Evolutionary conservation across 2,113 vertebrate genomes (phyloP), one percentile per base, ranked within the genome.

Genomic region (Cyrtonyx montezumae): DNA sequence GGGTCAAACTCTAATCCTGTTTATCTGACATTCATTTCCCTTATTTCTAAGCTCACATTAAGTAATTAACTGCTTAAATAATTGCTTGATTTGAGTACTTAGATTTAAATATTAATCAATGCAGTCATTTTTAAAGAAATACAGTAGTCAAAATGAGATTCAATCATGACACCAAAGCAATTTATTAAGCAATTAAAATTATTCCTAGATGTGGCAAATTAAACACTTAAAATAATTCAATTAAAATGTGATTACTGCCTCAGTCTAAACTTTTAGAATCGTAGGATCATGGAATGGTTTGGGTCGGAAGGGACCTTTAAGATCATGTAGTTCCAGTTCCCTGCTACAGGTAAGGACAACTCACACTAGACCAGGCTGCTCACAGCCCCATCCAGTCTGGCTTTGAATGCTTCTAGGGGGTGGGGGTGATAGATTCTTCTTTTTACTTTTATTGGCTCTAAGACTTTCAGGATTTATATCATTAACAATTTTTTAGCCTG

Each of bases 101-200:
- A 75, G 11, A 65, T 69, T 91, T 96, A 86, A 88, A 79, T 89
- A 96, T 79, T 79, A 83, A 92, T 84, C 9, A 79, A 79, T 80
- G 49, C 32, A 73, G 68, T 46, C 2, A 81, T 87, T 94, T 95
- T 71, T 79, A 20, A 91, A 94, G 77, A 95, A 96, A 87, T 96
- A 77, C 13, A 88, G 40, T 63, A 67, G 62, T 74, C 43, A 84
- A 89, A 91, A 95, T 79, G 63, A 84, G 62, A 87, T 91, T 94
- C 51, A 91, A 91, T 80, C 12, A 59, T 73, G 83, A 81, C 80
- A 94, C 43, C 55, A 83, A 94, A 87, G 87, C 37, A 94, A 91
- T 85, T 96, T 87, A 94, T 94, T 80, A 94, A 91, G 59, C 55
- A 96, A 96, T 94, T 96, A 92, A 92, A 95, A 92, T 89, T 79